phyloP scores from a whole-genome alignment of 2,888 invertebrate species.

The Oscheius myriophilus region DNA sequence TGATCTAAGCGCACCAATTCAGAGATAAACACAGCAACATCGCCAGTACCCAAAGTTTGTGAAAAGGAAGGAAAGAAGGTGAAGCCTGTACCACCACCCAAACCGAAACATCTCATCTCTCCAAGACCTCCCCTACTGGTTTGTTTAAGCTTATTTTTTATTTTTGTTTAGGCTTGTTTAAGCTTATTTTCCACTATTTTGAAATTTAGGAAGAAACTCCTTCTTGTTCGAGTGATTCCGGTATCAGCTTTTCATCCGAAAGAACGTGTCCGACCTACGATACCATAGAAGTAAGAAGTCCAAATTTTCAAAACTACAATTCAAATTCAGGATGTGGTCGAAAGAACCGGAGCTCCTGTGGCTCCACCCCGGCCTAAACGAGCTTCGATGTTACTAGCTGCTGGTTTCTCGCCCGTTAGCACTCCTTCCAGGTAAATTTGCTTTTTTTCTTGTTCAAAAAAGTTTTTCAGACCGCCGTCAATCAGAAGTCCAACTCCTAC shows the following conservation, averaged over 20 bases:
- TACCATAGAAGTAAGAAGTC: slow-evolving; percentile 6
- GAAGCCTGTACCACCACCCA: slow-evolving; percentile 33
- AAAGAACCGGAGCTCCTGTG: neutral
- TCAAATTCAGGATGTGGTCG: slow-evolving; percentile 5
- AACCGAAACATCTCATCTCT: slow-evolving; percentile 29
- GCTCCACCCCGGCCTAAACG: slow-evolving; percentile 26
- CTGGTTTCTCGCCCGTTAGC: slow-evolving; percentile 6
- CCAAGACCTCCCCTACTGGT: neutral
- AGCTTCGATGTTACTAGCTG: slow-evolving; percentile 18
- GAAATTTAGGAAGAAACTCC: neutral
- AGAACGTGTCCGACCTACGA: slow-evolving; percentile 2
- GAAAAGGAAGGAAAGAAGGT: neutral
- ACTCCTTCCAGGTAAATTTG: neutral
- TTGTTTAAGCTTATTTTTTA: neutral
- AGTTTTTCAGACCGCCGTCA: neutral
- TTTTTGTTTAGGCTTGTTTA: neutral
- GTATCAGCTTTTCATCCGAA: slow-evolving; percentile 4
- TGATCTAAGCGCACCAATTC: neutral
- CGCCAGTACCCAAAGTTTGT: slow-evolving; percentile 1
- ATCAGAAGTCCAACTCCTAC: slow-evolving; percentile 3
- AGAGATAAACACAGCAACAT: slow-evolving; percentile 1
- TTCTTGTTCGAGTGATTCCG: slow-evolving; percentile 9
- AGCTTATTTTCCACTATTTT: too few relatives aligned
- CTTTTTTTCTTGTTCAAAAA: neutral
- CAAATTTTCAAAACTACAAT: neutral